Evolutionary conservation across 1,140 invertebrate species (phyloP), one percentile per base, ranked within the genome.

Genomic region (Cataglyphis hispanica): DNA sequence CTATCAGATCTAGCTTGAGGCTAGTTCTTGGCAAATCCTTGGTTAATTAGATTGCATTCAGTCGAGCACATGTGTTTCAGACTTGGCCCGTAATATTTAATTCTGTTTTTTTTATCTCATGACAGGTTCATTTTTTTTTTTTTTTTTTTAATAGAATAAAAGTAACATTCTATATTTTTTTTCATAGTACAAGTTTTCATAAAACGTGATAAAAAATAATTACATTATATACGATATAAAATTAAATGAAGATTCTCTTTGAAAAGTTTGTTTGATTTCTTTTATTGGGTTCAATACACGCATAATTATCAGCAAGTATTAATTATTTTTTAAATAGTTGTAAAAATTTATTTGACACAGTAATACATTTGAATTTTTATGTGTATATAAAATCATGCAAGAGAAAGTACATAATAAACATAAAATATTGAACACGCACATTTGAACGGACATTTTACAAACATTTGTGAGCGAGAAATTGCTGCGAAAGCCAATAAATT

Each of bases 1-100:
- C 69, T 89, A 89, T 90, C 87, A 87, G 85, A 90, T 90, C 56
- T 53, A 22, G n/a, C 4, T 76, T 31, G 58, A 72, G 25, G 13
- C 43, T 46, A n/a, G 46, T 37, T 22, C 61, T 67, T 86, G 64
- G 13, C 43, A 75, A 61, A 88, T 70, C 56, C 64, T 43, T 69
- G 72, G 84, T 89, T 89, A 89, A 89, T 89, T 89, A 89, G 58
- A 72, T 72, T 53, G 53, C 34, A 81, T 81, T 81, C 53, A 74
- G 25, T 67, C 25, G 13, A 72, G 13, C 53, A 37, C 22, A 10
- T 1, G 37, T 74, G 67, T 46, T 72, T 43, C 53, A 8, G 37
- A 31, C 37, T 50, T 4, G 46, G 67, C n/a, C 37, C 27, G 37
- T 43, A 43, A 83, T 83, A 43, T 83, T 67, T 25, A 72, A 53